Conservation (phyloP, 2,113 vertebrate genomes). For the Triplophysa rosa region DNA sequence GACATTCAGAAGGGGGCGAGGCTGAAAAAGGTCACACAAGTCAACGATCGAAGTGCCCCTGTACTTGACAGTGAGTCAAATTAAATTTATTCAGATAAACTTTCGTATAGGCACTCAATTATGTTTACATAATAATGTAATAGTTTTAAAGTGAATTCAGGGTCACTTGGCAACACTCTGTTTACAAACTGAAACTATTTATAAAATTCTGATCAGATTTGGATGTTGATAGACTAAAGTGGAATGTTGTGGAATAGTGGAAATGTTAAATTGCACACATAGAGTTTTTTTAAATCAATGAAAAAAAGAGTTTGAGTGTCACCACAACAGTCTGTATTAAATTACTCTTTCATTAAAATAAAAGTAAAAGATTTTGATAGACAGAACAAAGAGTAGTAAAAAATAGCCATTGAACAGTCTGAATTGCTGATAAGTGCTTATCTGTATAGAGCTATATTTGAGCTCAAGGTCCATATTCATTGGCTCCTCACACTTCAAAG, state of each 20-base stretch:
- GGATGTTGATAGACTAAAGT: too few species aligned
- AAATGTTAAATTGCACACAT: neutral
- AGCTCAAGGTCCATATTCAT: slow-evolving; percentile 12
- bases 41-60: slow-evolving; percentile 90
- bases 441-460: slow-evolving; percentile 43
- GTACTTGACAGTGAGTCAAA: slow-evolving; percentile 83
- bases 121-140: too few species aligned
- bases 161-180: neutral
- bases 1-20: slow-evolving; percentile 92
- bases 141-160: too few species aligned
- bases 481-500: slow-evolving; percentile 27
- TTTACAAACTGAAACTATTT: slow-evolving; percentile 1
- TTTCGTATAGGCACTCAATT: neutral
- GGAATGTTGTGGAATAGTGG: too few species aligned
- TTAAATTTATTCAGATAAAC: neutral
- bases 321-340: neutral
- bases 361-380: neutral
- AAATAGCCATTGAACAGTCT: neutral
- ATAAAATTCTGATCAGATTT: neutral
- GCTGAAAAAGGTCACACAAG: slow-evolving; percentile 84
- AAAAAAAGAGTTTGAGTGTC: too few species aligned
- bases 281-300: neutral
- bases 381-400: neutral
- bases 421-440: slow-evolving; percentile 6
- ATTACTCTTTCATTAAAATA: neutral